These are phyloP conservation scores for Hedychridium roseum DNA, from an alignment of 2,888 invertebrate genomes.

Conservation along the genomic window DNA sequence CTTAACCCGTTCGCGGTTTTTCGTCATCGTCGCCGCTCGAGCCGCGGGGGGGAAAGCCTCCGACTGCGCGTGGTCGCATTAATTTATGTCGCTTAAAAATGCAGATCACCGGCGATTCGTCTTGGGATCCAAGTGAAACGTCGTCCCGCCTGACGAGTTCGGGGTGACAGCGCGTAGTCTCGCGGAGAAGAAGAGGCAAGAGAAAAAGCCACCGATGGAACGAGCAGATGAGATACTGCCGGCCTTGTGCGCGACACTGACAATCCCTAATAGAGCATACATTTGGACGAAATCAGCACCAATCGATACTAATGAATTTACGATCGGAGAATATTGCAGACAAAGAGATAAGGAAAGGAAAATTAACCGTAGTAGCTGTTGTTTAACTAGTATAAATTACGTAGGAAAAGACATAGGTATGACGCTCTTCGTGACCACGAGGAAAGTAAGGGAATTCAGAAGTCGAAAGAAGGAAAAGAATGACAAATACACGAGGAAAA, in stretches of 20 bases:
- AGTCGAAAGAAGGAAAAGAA: slow-evolving; percentile 2
- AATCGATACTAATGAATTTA: too few relatives aligned
- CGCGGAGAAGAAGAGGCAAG: not conserved
- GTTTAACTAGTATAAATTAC: too few relatives aligned
- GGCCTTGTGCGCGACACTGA: not conserved
- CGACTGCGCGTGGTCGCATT: slow-evolving; percentile 21
- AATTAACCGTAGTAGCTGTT: too few relatives aligned
- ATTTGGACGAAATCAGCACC: too few relatives aligned
- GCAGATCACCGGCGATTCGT: slow-evolving; percentile 43
- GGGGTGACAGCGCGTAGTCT: too few relatives aligned
- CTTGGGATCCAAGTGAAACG: slow-evolving; percentile 24
- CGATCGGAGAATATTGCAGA: too few relatives aligned
- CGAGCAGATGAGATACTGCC: not conserved
- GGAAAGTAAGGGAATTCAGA: slow-evolving; percentile 15
- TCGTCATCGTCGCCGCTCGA: slow-evolving; percentile 7
- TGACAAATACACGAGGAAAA: not conserved
- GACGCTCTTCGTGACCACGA: too few relatives aligned
- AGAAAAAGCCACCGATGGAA: not conserved
- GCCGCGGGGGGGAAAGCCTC: slow-evolving; percentile 2
- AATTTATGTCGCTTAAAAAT: slow-evolving; percentile 45
- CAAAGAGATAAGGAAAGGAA: too few relatives aligned
- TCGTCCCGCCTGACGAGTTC: too few relatives aligned
- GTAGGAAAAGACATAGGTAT: too few relatives aligned
- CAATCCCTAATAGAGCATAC: too few relatives aligned
- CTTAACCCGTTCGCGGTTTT: slow-evolving; percentile 18